Conservation (phyloP, 2,797 vertebrate genomes). For the Hozukius guyotensis region DNA sequence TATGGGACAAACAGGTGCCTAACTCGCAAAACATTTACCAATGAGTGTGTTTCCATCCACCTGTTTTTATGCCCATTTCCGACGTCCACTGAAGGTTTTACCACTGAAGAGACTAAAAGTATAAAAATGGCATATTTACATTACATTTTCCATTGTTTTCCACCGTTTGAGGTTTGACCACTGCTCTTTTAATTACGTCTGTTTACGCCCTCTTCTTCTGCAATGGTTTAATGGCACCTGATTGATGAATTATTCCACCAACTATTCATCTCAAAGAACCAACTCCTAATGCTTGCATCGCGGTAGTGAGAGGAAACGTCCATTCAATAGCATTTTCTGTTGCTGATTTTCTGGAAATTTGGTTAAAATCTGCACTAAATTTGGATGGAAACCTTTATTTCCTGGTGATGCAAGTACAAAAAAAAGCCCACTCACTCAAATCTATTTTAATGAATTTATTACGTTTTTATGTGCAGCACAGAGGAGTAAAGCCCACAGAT, state of each 20-base stretch:
- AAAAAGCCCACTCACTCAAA: background rate
- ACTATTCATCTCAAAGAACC: background rate
- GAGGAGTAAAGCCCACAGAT: background rate
- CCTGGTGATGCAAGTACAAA: background rate
- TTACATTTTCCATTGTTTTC: background rate
- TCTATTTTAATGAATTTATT: background rate
- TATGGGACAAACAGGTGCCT: background rate
- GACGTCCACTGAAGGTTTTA: background rate
- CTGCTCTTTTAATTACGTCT: background rate
- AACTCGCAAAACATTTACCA: background rate
- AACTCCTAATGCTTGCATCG: background rate
- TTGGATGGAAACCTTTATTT: background rate
- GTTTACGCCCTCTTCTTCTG: background rate
- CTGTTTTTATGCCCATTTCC: background rate
- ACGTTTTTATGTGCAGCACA: background rate
- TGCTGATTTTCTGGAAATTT: background rate
- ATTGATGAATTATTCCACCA: background rate
- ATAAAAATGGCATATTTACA: background rate
- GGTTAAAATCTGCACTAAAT: background rate
- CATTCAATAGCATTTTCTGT: background rate
- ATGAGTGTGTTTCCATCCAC: background rate
- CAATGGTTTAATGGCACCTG: background rate
- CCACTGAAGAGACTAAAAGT: background rate
- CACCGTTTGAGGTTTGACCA: background rate
- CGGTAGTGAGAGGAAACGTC: accelerated